Evolutionary conservation across 1,140 invertebrate species (phyloP), one percentile per base, ranked within the genome.

Genomic region (Nixonia krombeini): DNA sequence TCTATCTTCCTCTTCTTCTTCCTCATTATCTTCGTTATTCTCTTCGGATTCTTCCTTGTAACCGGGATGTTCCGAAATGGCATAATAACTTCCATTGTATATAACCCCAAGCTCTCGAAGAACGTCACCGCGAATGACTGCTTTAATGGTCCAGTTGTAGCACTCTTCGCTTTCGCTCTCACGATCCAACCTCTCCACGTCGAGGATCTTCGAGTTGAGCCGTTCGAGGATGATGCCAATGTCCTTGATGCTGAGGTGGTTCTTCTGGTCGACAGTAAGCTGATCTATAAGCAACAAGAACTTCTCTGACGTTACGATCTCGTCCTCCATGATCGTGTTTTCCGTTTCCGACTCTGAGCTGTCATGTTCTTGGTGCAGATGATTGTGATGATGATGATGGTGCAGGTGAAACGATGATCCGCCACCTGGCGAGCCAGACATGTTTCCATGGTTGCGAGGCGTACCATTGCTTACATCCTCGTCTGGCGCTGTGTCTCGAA

Each of bases 61-160:
- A 16, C 93, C 94, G 25, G 94, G 94, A 85, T 96, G 94, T 84
- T 97, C 95, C 69, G 93, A 95, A 73, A 97, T 96, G 49, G 94
- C 93, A 84, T 97, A 96, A 86, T 96, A 97, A 84, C 95, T 96
- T 28, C 94, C 94, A 87, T 96, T 96, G 84, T 97, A 97, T 75
- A 97, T 94, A 47, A 97, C 93, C 31, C 95, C 95, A 37, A 96
- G 87, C 84, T 97, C 94, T 38, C 94, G 87, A 56, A 96, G 84
- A 64, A 94, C 92, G 80, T 96, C 94, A 35, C 95, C 95, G 35
- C 94, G 87, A 69, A 97, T 96, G 64, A 95, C 94, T 38, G 95
- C 94, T 84, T 94, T 94, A 85, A 95, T 95, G 76, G 94, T 95
- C 94, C 95, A 96, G 84, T 95, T 95, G 87, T 95, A 95, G 80